Conservation (phyloP, 2,888 invertebrate species). For the Sicus ferrugineus region DNA sequence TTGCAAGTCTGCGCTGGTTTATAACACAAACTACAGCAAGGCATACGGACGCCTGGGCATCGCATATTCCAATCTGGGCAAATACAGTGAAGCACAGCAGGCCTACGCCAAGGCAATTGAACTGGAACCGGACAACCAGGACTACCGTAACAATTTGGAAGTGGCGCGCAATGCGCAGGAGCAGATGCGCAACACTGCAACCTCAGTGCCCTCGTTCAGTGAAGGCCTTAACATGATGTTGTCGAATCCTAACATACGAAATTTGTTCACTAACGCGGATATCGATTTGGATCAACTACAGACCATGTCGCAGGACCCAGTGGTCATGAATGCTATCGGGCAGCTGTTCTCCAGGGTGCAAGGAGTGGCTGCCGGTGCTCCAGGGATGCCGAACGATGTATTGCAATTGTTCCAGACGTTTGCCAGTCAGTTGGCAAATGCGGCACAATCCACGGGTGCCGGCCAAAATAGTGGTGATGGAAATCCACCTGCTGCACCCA, state of each 20-base stretch:
- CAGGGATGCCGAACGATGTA: conserved; percentile 52
- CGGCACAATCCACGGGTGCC: conserved; percentile 40
- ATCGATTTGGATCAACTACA: conserved; percentile 55
- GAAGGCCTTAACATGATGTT: conserved; percentile 57
- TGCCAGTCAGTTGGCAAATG: conserved; percentile 50
- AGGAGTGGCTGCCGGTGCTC: conserved; percentile 36
- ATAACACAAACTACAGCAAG: conserved; percentile 93
- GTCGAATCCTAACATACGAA: conserved; percentile 55
- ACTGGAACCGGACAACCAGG: conserved; percentile 91
- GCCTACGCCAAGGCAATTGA: conserved; percentile 88
- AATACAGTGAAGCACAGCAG: conserved; percentile 82
- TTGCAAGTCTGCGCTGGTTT: conserved; percentile 85
- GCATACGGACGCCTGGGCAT: conserved; percentile 90
- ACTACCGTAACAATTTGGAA: conserved; percentile 85
- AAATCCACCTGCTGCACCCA: conserved; percentile 42
- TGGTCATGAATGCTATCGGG: conserved; percentile 51
- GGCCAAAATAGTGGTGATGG: conserved; percentile 31
- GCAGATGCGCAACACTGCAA: conserved; percentile 43
- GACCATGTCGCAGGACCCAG: conserved; percentile 55
- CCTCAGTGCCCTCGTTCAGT: conserved; percentile 48
- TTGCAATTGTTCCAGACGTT: conserved; percentile 56
- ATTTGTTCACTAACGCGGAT: conserved; percentile 55
- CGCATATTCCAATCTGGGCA: conserved; percentile 84
- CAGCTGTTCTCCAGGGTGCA: conserved; percentile 52
- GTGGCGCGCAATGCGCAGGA: conserved; percentile 71